A percentile compares a stretch with the other conserved stretches of the same genome.
Evolutionary conservation across 2,113 vertebrate species (phyloP).

Genomic region (Nicator chloris): DNA sequence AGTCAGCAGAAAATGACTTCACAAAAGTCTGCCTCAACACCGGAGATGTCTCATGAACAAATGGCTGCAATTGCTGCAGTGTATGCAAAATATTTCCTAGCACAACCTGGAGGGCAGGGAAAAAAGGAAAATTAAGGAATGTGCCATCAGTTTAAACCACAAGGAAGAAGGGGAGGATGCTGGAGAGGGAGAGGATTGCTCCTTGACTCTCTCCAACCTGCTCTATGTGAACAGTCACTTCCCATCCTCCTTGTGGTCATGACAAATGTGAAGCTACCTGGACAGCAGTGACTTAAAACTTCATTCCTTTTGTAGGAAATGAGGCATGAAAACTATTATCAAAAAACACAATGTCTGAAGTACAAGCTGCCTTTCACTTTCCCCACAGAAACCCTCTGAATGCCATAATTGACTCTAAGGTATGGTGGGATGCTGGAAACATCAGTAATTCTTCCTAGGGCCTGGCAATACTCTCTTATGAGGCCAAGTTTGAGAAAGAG

Average conservation of each 20-base stretch:
- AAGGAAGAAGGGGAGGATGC: background rate
- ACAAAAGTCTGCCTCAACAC: conserved; percentile 29
- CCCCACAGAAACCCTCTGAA: background rate
- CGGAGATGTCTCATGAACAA: background rate
- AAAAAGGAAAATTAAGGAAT: background rate
- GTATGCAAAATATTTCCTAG: background rate
- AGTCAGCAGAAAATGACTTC: conserved; percentile 43
- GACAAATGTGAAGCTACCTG: conserved; percentile 32
- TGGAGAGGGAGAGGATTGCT: background rate
- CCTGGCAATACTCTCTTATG: background rate
- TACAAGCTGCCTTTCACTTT: conserved; percentile 6
- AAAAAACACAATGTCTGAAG: background rate
- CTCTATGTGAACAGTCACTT: background rate
- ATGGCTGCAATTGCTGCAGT: background rate
- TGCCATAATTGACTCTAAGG: background rate
- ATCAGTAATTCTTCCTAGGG: background rate
- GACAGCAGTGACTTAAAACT: conserved; percentile 1
- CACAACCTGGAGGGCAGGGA: background rate
- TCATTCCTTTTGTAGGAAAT: conserved; percentile 59
- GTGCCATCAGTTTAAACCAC: background rate
- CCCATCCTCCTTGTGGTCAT: background rate
- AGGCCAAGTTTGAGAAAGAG: background rate
- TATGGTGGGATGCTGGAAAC: background rate
- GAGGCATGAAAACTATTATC: conserved; percentile 57
- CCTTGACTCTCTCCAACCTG: background rate